These are phyloP conservation scores for Euclidia mi DNA, from an alignment of 2,888 invertebrate genomes.

Conservation along the genomic window DNA sequence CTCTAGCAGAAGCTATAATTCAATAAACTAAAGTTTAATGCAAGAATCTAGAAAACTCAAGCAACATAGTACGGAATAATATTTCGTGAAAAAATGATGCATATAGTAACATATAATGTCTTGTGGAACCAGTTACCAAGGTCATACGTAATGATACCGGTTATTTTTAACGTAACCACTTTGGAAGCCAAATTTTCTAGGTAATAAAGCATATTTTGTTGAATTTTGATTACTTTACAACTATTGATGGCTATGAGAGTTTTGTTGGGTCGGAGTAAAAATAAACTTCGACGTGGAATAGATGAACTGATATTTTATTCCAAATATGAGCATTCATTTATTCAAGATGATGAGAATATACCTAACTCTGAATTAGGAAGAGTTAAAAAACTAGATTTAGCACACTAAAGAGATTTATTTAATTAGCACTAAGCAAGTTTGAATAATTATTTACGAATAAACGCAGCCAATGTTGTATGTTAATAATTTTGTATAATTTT, in stretches of 20 bases:
- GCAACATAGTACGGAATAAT: constrained; percentile 24
- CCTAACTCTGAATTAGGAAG: background rate
- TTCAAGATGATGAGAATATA: no score
- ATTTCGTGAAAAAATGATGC: constrained; percentile 49
- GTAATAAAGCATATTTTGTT: constrained; percentile 53
- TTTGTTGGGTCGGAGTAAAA: constrained; percentile 1
- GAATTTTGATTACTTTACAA: constrained; percentile 43
- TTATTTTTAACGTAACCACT: constrained; percentile 55
- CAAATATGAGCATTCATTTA: no score
- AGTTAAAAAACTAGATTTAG: background rate
- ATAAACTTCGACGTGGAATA: background rate
- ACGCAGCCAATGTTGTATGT: no score
- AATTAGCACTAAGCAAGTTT: background rate
- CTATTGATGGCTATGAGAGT: constrained; percentile 19
- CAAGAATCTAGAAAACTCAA: background rate
- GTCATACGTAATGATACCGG: constrained; percentile 48
- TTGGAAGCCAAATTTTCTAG: constrained; percentile 55
- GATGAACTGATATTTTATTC: background rate
- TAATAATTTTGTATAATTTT: no score
- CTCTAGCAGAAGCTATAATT: no score
- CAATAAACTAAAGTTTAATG: background rate
- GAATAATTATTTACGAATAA: no score
- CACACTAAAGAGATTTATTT: background rate
- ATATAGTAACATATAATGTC: constrained; percentile 50
- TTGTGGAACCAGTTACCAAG: constrained; percentile 51